Conservation (phyloP, 1,140 invertebrate species). For the Bursaphelenchus mucronatus region DNA sequence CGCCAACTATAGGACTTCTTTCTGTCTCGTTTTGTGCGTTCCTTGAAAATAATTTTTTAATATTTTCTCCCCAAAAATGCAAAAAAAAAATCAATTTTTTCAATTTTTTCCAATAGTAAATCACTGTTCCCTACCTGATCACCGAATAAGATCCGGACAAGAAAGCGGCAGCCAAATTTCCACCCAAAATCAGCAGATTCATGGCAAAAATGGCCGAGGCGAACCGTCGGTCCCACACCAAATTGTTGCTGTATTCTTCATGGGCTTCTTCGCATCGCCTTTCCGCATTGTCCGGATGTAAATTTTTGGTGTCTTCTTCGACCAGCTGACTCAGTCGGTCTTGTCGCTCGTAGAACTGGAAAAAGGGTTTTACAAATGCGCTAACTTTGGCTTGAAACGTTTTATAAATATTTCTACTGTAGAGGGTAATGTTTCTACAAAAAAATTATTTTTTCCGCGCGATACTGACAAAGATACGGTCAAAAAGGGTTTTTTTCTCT, state of each 20-base stretch:
- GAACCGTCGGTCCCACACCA: conserved; percentile 23
- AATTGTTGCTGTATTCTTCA: conserved; percentile 14
- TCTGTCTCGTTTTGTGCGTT: no score
- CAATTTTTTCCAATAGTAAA: neutral
- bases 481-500: no score
- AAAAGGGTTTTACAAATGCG: no score
- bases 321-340: conserved; percentile 31
- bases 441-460: no score
- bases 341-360: conserved; percentile 40
- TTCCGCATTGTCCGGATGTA: conserved; percentile 20
- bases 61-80: no score
- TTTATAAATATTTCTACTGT: no score
- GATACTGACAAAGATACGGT: no score
- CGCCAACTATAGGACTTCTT: no score
- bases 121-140: conserved; percentile 34
- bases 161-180: conserved; percentile 41
- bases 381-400: no score
- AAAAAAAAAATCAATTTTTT: no score
- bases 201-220: conserved; percentile 36
- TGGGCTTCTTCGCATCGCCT: neutral
- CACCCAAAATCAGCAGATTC: conserved; percentile 38
- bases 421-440: no score
- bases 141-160: conserved; percentile 47
- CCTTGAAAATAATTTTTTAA: no score
- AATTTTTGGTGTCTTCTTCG: conserved; percentile 25